Conservation (phyloP, 1,140 invertebrate genomes). For the Holcopasites calliopsidis region DNA sequence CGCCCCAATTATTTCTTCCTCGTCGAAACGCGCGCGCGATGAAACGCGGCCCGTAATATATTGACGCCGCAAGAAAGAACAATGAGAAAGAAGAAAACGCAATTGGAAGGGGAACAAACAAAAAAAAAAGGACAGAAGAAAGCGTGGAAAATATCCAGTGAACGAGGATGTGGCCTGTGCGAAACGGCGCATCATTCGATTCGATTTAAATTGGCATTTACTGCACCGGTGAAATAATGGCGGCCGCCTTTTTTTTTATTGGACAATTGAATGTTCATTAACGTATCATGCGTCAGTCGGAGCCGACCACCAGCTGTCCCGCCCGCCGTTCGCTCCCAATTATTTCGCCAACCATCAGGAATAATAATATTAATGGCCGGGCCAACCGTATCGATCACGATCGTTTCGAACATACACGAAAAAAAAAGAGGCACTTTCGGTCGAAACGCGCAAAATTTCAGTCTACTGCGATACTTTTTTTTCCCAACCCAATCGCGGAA, state of each 20-base stretch:
- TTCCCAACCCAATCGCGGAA: no score
- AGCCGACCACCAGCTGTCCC: slow-evolving; percentile 22
- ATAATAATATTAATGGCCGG: slow-evolving; percentile 47
- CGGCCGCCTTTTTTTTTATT: slow-evolving; percentile 24
- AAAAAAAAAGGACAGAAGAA: neutral
- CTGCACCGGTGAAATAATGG: slow-evolving; percentile 19
- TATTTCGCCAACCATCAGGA: slow-evolving; percentile 25
- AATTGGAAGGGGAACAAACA: neutral
- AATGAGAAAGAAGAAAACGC: neutral
- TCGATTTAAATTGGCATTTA: slow-evolving; percentile 42
- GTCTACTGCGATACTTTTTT: neutral
- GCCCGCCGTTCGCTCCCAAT: slow-evolving; percentile 12
- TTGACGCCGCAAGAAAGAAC: neutral
- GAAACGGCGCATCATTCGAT: slow-evolving; percentile 31
- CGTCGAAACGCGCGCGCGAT: neutral
- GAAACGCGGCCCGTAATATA: slow-evolving; percentile 11
- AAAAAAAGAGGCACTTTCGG: no score
- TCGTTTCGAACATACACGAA: no score
- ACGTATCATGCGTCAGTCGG: slow-evolving; percentile 47
- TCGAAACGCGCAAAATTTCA: no score
- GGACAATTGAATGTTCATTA: slow-evolving; percentile 57
- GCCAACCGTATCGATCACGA: slow-evolving; percentile 5
- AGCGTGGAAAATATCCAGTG: neutral
- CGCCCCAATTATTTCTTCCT: slow-evolving; percentile 11
- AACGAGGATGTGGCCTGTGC: slow-evolving; percentile 5